Percentiles rank a stretch among this genome's conserved stretches.
These are phyloP conservation scores for Pseudomyrmex cubaensis DNA, from an alignment of 1,140 invertebrate genomes.

Conservation along the genomic window DNA sequence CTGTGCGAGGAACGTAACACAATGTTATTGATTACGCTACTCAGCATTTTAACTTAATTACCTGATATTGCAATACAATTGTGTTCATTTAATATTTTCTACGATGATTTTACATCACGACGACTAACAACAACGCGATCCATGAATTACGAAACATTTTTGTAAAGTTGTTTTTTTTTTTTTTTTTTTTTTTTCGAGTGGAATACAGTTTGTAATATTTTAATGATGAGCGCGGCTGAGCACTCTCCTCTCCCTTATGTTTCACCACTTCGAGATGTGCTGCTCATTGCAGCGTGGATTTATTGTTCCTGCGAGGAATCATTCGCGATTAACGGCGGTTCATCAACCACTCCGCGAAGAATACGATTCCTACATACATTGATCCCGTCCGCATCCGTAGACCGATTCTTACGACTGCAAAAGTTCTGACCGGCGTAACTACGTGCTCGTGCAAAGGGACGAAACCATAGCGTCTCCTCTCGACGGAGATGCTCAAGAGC, in stretches of 20 bases:
- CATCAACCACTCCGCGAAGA: background rate
- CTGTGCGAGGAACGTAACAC: no score
- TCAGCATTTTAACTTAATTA: no score
- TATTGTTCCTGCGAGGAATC: background rate
- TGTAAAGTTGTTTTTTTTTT: no score
- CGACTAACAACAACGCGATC: no score
- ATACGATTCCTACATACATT: constrained; percentile 1
- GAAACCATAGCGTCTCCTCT: constrained; percentile 56
- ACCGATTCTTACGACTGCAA: constrained; percentile 22
- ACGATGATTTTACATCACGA: no score
- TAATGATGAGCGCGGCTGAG: no score
- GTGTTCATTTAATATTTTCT: no score
- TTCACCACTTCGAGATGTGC: no score
- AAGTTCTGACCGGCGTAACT: constrained; percentile 26
- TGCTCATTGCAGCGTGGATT: background rate
- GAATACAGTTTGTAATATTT: background rate
- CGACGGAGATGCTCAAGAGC: constrained; percentile 66
- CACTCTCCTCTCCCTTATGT: background rate
- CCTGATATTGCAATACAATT: no score
- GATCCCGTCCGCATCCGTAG: background rate
- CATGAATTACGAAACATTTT: no score
- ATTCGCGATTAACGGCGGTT: constrained; percentile 38
- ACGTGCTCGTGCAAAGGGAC: constrained; percentile 49
- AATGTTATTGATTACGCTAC: background rate
- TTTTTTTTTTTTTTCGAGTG: no score